Evolutionary conservation across 1,140 invertebrate species (phyloP), one percentile per base, ranked within the genome.

Genomic region (Bombus polaris): DNA sequence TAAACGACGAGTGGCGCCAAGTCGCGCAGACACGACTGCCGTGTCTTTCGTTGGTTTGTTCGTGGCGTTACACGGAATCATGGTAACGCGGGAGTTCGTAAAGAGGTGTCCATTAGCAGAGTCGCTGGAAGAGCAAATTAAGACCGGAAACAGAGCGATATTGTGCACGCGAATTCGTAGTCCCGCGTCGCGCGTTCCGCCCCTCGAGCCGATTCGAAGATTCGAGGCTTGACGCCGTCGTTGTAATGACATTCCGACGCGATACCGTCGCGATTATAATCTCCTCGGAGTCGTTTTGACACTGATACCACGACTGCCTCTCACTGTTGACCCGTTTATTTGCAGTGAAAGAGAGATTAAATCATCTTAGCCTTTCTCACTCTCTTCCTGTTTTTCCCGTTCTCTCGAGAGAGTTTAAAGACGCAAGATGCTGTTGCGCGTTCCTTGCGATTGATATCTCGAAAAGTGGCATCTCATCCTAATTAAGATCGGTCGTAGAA

Each of bases 11-110:
- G n/a, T 8, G 65, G 65, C 65, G 65, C 65, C 65, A 32, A 13
- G 13, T 32, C n/a, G 68, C 42, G 28, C 12, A 0, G 37, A 70
- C 22, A 39, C 37, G 9, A 37, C 9, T 13, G 22, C 9, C 68
- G 18, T 4, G 65, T n/a, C 4, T 15, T 15, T 32, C 65, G 65
- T 66, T 15, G 65, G 13, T 32, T 22, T 12, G 35, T 10, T 37
- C 35, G 8, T 10, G 13, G 8, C 68, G 35, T 37, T n/a, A 32
- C 44, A 59, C 68, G 47, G 68, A 72, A 72, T 37, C 53, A 28
- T 53, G 79, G 28, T 25, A 37, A 18, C 37, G 44, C 79, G 53
- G n/a, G 47, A 62, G 72, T 81, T 81, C 79, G 53, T 32, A 81
- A 28, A 25, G 25, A 76, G 68, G 10, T 10, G 68, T 44, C 79